phyloP scores from a whole-genome alignment of 2,113 vertebrate species.

The Planiliza haematocheilus region DNA sequence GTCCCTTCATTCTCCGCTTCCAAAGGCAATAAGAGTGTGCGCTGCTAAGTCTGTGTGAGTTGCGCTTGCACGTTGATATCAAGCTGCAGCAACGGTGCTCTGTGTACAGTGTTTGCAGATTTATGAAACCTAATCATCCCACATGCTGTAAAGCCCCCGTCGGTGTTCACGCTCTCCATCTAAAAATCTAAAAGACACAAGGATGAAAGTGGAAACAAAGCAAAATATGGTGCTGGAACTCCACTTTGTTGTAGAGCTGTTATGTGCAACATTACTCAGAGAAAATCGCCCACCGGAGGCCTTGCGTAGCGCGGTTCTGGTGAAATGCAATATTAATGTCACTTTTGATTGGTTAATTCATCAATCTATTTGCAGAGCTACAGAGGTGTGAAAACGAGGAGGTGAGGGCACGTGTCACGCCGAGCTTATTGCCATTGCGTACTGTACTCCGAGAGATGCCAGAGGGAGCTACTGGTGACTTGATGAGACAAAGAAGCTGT shows the following conservation, averaged over 20 bases:
- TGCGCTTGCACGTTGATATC: slow-evolving; percentile 27
- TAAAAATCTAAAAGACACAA: slow-evolving; percentile 7
- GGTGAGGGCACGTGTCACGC: background rate
- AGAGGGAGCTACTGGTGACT: slow-evolving; percentile 16
- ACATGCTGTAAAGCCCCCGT: slow-evolving; percentile 34
- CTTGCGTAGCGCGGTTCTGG: background rate
- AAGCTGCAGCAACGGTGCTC: slow-evolving; percentile 12
- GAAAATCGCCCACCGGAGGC: slow-evolving; percentile 19
- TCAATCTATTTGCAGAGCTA: slow-evolving; percentile 45
- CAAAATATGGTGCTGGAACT: background rate
- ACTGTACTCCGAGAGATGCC: slow-evolving; percentile 17
- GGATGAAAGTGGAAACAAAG: background rate
- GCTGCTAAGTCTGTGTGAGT: slow-evolving; percentile 13
- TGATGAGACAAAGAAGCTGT: slow-evolving; percentile 3
- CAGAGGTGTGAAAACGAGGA: slow-evolving; percentile 33
- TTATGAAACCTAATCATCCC: slow-evolving; percentile 56
- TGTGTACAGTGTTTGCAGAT: slow-evolving; percentile 34
- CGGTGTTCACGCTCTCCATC: slow-evolving; percentile 7
- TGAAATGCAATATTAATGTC: slow-evolving; percentile 34
- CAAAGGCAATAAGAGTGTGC: slow-evolving; percentile 48
- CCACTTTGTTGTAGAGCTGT: slow-evolving; percentile 14
- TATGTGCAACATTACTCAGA: background rate
- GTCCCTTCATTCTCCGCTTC: slow-evolving; percentile 20
- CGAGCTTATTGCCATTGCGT: slow-evolving; percentile 21
- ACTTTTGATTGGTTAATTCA: slow-evolving; percentile 48